A percentile compares a stretch with the other conserved stretches of the same genome.
Conservation (phyloP, 2,113 vertebrate genomes). For the Malaclemys terrapin region DNA sequence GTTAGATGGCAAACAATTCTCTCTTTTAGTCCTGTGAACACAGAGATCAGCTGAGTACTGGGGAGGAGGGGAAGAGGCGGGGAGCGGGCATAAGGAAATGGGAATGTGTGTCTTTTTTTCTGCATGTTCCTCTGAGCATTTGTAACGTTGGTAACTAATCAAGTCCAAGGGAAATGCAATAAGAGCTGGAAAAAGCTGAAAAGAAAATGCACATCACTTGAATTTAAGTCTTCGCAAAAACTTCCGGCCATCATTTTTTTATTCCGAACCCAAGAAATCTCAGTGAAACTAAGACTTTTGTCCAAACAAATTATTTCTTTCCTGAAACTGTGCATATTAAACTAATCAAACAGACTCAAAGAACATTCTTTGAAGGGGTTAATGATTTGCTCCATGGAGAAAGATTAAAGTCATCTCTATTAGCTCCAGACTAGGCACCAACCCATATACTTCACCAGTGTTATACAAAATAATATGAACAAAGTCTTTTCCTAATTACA, state of each 20-base stretch:
- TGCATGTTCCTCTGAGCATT: not conserved
- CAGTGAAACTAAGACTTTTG: not conserved
- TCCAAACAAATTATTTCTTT: not conserved
- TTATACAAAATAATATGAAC: not conserved
- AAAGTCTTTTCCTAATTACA: not conserved
- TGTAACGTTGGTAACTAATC: not conserved
- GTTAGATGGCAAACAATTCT: conserved; percentile 37
- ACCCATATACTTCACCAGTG: not conserved
- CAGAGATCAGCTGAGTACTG: conserved; percentile 17
- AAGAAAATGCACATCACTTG: not conserved
- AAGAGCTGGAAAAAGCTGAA: not conserved
- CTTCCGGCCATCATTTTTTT: not conserved
- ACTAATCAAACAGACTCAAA: not conserved
- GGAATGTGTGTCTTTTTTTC: not conserved
- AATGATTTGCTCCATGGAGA: not conserved
- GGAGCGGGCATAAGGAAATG: not conserved
- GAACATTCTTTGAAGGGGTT: not conserved
- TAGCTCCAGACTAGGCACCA: not conserved
- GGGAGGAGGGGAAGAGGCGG: not conserved
- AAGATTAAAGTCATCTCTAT: not conserved
- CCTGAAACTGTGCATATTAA: not conserved
- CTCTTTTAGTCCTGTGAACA: conserved; percentile 24
- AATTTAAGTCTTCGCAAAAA: not conserved
- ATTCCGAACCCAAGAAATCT: not conserved
- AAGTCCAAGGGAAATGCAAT: not conserved